Evolutionary conservation across 2,797 vertebrate species (phyloP), one percentile per base, ranked within the genome.

Genomic region (Acrocephalus scirpaceus): DNA sequence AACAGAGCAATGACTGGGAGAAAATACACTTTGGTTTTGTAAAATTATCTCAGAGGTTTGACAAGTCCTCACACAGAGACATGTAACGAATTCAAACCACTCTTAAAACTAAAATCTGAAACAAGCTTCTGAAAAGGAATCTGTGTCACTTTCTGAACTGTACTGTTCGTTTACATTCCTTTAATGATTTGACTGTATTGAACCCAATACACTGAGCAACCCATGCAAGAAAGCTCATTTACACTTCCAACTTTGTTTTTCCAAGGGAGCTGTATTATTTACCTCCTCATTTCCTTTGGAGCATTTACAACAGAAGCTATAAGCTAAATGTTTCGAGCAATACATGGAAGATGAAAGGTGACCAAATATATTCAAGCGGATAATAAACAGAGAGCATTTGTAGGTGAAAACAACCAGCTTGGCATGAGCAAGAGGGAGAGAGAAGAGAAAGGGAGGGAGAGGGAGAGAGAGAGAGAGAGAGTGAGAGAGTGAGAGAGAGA

Each of bases 141-240:
- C 64, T 85, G 90, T 96, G 86, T 85, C 83, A 67, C 61, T 85
- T 86, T 89, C 65, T 74, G 81, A 94, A 95, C 56, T 9, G 2
- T 90, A 79, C 62, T 77, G 42, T 96, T 95, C 93, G 89, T 93
- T 96, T 95, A 92, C 57, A 93, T 92, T 96, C 88, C 77, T 96
- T 86, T 96, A 95, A 96, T 90, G 83, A 90, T 95, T 61, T 90
- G 86, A 87, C 80, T 62, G 67, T 61, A 85, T 77, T 91, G 88
- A 93, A 96, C 77, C 25, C 84, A 91, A 60, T 1, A 8, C 86
- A 74, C 53, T 23, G 47, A 94, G 64, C 45, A 76, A 67, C 45
- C 25, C 78, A 88, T 26, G 44, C 57, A 88, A 88, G 85, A 97
- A 86, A 94, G 51, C 72, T 93, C 87, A 92, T 93, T 96, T 92